Evolutionary conservation across 2,797 vertebrate species (phyloP).

Genomic region (Nasua narica): DNA sequence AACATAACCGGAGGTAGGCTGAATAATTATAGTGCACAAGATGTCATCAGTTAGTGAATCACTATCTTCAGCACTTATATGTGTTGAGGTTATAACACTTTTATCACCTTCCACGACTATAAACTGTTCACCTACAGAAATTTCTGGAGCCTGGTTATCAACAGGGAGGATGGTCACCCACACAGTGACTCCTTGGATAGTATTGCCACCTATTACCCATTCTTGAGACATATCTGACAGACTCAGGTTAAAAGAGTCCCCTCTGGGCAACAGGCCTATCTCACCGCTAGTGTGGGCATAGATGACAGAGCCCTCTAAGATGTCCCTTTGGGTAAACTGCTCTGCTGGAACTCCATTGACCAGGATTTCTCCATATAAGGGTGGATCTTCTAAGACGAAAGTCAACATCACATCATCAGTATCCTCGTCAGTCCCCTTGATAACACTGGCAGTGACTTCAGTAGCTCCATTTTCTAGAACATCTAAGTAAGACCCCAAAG

Average conservation of each 20-base stretch:
- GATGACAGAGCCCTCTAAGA: constrained; percentile 92
- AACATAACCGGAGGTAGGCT: constrained; percentile 93
- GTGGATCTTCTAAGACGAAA: constrained; percentile 92
- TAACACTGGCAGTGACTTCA: constrained; percentile 93
- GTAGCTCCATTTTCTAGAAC: constrained; percentile 93
- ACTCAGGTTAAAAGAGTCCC: constrained; percentile 94
- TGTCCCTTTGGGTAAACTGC: constrained; percentile 93
- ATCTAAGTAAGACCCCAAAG: constrained; percentile 93
- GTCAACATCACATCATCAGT: constrained; percentile 93
- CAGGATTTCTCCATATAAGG: constrained; percentile 90
- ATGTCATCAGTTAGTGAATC: constrained; percentile 94
- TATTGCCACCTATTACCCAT: constrained; percentile 91
- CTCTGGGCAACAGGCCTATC: constrained; percentile 90
- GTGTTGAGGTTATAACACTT: constrained; percentile 85
- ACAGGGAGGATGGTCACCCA: constrained; percentile 95
- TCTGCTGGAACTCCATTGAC: constrained; percentile 88
- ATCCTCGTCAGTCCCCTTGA: constrained; percentile 91
- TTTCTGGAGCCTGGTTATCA: constrained; percentile 92
- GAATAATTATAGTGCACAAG: constrained; percentile 94
- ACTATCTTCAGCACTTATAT: constrained; percentile 89
- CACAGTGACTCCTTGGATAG: constrained; percentile 92
- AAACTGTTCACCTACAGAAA: constrained; percentile 90
- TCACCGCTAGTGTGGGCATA: constrained; percentile 94
- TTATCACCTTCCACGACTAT: constrained; percentile 91
- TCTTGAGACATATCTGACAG: constrained; percentile 94